Base-by-base conservation (phyloP, 2,797 vertebrate genomes). In the Erpetoichthys calabaricus region DNA sequence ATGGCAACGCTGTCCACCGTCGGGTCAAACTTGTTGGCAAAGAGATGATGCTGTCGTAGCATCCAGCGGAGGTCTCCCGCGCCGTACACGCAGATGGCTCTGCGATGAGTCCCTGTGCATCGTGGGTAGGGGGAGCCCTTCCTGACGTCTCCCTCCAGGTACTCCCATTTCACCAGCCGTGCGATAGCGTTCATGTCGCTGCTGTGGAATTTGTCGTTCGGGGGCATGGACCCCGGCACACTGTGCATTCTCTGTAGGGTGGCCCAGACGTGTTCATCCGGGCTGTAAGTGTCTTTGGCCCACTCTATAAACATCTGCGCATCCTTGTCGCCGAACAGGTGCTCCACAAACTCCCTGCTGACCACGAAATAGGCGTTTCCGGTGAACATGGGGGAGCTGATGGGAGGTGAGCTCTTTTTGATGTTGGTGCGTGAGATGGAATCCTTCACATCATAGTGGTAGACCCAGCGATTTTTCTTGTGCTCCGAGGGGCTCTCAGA, bases 11-110 rank as follows among this genome's bases (percentile, higher is more conserved):
- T 78, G 46, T 96, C 90, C 4, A 90, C 75, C 0, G 52, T 51
- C 1, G 87, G 86, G 65, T 95, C 91, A 75, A 98, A 95, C 72
- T 97, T 98, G 73, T 97, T 98, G 63, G 90, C 92, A 4, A 96
- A 56, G n/a, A 95, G 75, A 1, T 94, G 92, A 1, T 84, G 86
- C 51, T 88, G 88, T 49, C 51, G 62, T 1, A 92, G 61, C 45
- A 98, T 64, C 91, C 92, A 98, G 1, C 4, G 44, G 9, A 97
- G 64, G 62, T 98, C 93, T 0, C 91, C 91, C 0, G 9, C 53
- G 1, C 92, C 92, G 1, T 91, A 95, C 53, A 97, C 56, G 57
- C 93, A 98, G 47, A 93, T 3, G 0, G 74, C 0, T 44, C 85
- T 80, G 58, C 71, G 81, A 69, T 90, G 74, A 8, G 0, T 2